Percentiles rank a stretch among this genome's conserved stretches.
Evolutionary conservation across 2,888 invertebrate genomes (phyloP).

Genomic region (Acanthoscelides obtectus): DNA sequence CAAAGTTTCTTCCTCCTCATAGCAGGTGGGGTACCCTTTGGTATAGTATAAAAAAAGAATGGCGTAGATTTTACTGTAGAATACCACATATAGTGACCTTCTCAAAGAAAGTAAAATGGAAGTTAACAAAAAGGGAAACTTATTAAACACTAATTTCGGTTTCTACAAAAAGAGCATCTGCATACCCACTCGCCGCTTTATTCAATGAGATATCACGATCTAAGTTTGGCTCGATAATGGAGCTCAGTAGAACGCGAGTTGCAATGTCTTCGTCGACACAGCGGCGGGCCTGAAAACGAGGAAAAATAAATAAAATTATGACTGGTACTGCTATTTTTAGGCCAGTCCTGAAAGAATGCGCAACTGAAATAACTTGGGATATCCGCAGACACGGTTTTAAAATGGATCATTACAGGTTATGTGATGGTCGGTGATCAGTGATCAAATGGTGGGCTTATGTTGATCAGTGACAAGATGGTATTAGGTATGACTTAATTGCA

Average conservation of each 20-base stretch:
- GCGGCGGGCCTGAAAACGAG: not conserved
- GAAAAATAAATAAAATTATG: slow-evolving; percentile 7
- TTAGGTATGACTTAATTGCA: not conserved
- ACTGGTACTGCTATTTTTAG: slow-evolving; percentile 3
- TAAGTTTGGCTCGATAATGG: not conserved
- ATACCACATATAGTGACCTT: too few species aligned
- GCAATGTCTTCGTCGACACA: not conserved
- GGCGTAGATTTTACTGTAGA: too few species aligned
- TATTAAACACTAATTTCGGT: too few species aligned
- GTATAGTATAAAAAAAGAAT: too few species aligned
- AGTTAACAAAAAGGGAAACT: too few species aligned
- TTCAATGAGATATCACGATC: not conserved
- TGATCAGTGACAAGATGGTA: not conserved
- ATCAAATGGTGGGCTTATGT: not conserved
- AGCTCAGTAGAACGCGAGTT: not conserved
- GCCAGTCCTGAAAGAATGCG: slow-evolving; percentile 13
- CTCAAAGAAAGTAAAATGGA: too few species aligned
- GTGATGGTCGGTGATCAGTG: not conserved
- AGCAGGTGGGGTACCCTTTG: too few species aligned
- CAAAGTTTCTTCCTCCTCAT: too few species aligned
- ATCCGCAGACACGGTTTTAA: slow-evolving; percentile 14
- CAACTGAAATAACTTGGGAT: slow-evolving; percentile 17
- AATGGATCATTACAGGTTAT: slow-evolving; percentile 16
- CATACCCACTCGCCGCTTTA: not conserved
- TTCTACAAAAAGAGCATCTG: not conserved